Evolutionary conservation across 2,797 vertebrate genomes (phyloP).

Genomic region (Cyclopterus lumpus): DNA sequence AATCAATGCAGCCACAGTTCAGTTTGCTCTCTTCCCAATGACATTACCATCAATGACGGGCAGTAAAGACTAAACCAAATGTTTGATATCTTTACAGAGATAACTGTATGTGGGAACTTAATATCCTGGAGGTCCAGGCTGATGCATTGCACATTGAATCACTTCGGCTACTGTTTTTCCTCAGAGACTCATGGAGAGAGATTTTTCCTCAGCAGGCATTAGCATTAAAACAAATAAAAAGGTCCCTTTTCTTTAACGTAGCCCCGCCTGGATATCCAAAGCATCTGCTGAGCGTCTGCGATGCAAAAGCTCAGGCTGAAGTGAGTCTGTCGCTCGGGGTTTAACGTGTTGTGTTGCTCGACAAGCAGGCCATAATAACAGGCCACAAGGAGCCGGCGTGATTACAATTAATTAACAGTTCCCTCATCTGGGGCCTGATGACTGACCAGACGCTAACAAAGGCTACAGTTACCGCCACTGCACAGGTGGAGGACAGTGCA

Average conservation of each 20-base stretch:
- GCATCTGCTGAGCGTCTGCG: conserved; percentile 51
- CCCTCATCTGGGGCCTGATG: conserved; percentile 73
- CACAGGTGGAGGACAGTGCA: conserved; percentile 39
- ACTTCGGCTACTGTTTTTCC: conserved; percentile 28
- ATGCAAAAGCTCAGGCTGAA: conserved; percentile 44
- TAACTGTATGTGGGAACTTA: background rate
- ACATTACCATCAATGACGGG: background rate
- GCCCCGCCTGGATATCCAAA: conserved; percentile 38
- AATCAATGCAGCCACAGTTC: background rate
- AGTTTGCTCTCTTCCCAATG: background rate
- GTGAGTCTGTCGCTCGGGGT: conserved; percentile 49
- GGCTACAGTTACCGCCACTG: conserved; percentile 38
- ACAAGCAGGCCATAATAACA: conserved; percentile 71
- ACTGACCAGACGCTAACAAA: conserved; percentile 73
- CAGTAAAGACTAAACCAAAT: background rate
- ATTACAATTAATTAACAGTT: conserved; percentile 79
- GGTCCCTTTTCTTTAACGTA: conserved; percentile 32
- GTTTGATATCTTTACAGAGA: background rate
- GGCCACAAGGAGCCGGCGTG: conserved; percentile 71
- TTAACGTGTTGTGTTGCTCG: conserved; percentile 53
- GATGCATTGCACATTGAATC: conserved; percentile 2
- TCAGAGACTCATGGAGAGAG: conserved; percentile 3
- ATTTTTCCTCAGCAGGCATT: conserved; percentile 34
- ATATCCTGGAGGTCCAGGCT: background rate
- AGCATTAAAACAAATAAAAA: conserved; percentile 20